These are phyloP conservation scores for Eubasilissa splendida DNA, from an alignment of 2,888 invertebrate species.

Conservation along the genomic window DNA sequence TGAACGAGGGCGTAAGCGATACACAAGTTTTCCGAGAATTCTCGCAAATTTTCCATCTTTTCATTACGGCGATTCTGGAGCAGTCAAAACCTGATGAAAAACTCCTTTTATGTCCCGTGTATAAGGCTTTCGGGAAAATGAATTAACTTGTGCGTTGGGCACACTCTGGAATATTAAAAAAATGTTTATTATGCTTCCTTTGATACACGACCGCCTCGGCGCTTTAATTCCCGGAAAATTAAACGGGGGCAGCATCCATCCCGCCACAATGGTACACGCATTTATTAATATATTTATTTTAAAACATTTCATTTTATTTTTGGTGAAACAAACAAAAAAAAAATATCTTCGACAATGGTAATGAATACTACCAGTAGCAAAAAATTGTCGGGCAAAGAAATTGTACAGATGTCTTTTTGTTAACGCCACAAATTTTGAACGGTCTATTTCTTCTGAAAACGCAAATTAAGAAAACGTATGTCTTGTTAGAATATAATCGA, in stretches of 20 bases:
- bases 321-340: too few relatives aligned
- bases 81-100: constrained; percentile 19
- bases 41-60: constrained; percentile 38
- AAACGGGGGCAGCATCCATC: neutral
- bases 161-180: constrained; percentile 44
- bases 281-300: too few relatives aligned
- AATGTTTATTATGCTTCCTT: constrained; percentile 33
- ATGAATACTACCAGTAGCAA: too few relatives aligned
- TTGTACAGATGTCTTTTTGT: too few relatives aligned
- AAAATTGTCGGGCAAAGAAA: too few relatives aligned
- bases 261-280: too few relatives aligned
- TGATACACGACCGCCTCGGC: constrained; percentile 8
- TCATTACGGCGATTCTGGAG: constrained; percentile 15
- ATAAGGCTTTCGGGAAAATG: constrained; percentile 39
- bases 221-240: constrained; percentile 18
- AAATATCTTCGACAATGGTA: too few relatives aligned
- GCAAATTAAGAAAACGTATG: too few relatives aligned
- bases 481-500: too few relatives aligned
- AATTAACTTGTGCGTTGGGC: constrained; percentile 44
- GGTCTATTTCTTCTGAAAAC: too few relatives aligned
- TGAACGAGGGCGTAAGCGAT: neutral
- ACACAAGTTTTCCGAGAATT: neutral
- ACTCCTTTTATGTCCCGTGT: constrained; percentile 6
- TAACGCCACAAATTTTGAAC: too few relatives aligned
- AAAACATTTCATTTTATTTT: too few relatives aligned